A percentile compares a stretch with the other conserved stretches of the same genome.
Conservation (phyloP, 2,113 vertebrate species). For the Erinaceus europaeus region DNA sequence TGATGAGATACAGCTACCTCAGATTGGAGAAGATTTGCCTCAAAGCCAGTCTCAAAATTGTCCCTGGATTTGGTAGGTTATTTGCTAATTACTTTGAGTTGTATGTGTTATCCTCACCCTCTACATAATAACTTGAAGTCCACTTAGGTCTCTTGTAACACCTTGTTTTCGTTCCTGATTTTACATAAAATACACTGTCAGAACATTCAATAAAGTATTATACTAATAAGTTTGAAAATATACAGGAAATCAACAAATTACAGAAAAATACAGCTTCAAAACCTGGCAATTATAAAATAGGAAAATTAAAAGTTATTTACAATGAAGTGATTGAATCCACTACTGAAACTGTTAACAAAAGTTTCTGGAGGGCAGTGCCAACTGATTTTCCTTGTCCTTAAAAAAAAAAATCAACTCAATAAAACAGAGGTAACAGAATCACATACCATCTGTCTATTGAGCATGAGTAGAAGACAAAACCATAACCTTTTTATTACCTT, state of each 20-base stretch:
- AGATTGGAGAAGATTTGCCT: constrained; percentile 98
- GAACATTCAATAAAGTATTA: neutral
- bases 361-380: neutral
- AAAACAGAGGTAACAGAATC: neutral
- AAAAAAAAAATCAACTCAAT: too few relatives aligned
- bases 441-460: neutral
- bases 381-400: neutral
- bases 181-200: neutral
- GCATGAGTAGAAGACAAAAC: neutral
- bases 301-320: too few relatives aligned
- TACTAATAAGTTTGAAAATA: neutral
- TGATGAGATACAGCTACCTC: constrained; percentile 97
- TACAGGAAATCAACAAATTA: neutral
- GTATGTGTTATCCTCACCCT: neutral
- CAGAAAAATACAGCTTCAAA: neutral
- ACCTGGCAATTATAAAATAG: neutral
- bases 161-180: neutral
- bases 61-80: constrained; percentile 95
- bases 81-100: constrained; percentile 44
- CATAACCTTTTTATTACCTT: neutral
- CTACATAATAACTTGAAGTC: too few relatives aligned
- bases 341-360: neutral
- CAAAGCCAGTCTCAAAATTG: constrained; percentile 93
- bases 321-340: neutral
- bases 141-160: too few relatives aligned